Evolutionary conservation across 2,113 vertebrate genomes (phyloP), one percentile per base, ranked within the genome.

Genomic region (Hoplias malabaricus): DNA sequence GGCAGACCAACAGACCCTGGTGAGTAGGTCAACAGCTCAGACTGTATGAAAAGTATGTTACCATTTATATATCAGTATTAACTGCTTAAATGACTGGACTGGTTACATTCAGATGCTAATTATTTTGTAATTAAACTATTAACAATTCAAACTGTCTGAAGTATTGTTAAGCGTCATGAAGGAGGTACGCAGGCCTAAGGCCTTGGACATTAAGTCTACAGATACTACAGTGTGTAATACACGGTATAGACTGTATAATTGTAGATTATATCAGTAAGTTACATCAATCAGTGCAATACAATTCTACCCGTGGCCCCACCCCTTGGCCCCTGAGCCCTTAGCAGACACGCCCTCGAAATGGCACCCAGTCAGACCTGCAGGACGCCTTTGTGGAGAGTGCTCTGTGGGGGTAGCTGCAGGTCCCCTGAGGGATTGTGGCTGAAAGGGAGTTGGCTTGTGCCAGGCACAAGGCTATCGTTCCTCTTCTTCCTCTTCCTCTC

Each of bases 391-490:
- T 70, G 59, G 23, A 46, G 43, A 31, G 11, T 27, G 82, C 81
- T 79, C 59, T 77, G 70, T 68, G 62, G 74, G 70, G 82, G 57
- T 29, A 67, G 74, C 43, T 67, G 67, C 50, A 82, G 66, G 70
- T 84, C 7, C 73, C 83, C 79, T n/a, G 77, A 77, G 85, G 87
- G 83, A 79, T 84, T 87, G 68, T 81, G 75, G 85, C 82, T 87
- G 86, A 87, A 87, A 84, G 84, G 80, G 82, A 80, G 82, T 62
- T 57, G 85, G 81, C 90, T 89, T 88, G 89, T 87, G 89, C 86
- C 89, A 72, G 85, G 86, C 87, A 86, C 85, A 82, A 76, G 66
- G 73, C 77, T 2, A 34, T 19, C n/a, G n/a, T n/a, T n/a, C 84
- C 62, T 78, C 78, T 71, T 78, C 76, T 79, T 82, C 82, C 69